Evolutionary conservation across 2,113 vertebrate species (phyloP).

Genomic region (Macaca nemestrina): DNA sequence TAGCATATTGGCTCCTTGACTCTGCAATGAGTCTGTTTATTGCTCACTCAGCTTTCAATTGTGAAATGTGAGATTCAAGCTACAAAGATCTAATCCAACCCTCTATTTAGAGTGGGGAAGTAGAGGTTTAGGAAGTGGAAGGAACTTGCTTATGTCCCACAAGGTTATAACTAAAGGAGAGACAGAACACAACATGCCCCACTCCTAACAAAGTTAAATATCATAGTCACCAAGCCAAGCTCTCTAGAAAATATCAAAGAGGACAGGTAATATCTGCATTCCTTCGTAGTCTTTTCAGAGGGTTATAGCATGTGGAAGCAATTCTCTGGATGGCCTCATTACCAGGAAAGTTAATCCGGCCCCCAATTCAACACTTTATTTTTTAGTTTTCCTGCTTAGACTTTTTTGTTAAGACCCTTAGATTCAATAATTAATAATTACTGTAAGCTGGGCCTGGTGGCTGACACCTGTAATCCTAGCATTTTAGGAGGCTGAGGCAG

Average conservation of each 20-base stretch:
- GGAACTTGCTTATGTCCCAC: neutral
- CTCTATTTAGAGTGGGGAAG: neutral
- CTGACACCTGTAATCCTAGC: too few relatives aligned
- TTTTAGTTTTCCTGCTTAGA: neutral
- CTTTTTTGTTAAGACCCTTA: neutral
- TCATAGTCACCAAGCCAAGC: neutral
- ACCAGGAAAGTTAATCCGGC: neutral
- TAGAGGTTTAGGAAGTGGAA: neutral
- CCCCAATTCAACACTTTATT: neutral
- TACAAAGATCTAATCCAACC: neutral
- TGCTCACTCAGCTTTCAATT: neutral
- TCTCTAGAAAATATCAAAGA: neutral
- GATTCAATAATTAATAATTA: neutral
- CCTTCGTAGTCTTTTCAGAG: neutral
- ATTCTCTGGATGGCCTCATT: neutral
- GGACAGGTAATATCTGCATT: too few relatives aligned
- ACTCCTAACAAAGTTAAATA: neutral
- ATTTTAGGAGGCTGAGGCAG: too few relatives aligned
- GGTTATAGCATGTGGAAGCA: neutral
- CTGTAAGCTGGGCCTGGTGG: neutral
- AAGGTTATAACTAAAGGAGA: neutral
- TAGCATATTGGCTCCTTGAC: neutral
- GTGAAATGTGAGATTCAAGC: neutral
- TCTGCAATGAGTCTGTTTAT: neutral
- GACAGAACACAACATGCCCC: accelerated